A percentile compares a stretch with the other conserved stretches of the same genome.
Evolutionary conservation across 2,888 invertebrate species (phyloP).

Genomic region (Microctonus aethiopoides): DNA sequence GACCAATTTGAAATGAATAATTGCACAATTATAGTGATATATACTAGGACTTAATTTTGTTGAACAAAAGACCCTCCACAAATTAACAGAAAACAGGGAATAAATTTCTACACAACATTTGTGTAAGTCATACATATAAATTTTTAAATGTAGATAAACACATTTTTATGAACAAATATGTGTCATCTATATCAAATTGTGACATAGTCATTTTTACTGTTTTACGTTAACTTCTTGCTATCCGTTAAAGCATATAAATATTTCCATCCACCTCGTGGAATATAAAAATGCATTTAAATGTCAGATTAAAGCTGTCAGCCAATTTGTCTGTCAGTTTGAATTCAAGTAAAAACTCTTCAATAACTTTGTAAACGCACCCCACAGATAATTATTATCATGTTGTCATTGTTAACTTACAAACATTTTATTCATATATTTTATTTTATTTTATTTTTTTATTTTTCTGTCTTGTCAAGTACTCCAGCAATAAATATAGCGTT

Average conservation of each 20-base stretch:
- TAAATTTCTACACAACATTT: neutral
- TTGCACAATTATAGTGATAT: conserved; percentile 26
- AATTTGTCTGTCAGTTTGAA: neutral
- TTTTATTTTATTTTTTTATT: neutral
- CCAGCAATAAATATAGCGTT: neutral
- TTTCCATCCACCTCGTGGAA: neutral
- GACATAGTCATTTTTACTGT: neutral
- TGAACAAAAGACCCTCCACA: conserved; percentile 22
- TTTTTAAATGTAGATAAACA: neutral
- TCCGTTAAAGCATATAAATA: neutral
- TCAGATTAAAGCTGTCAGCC: neutral
- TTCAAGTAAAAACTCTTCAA: neutral
- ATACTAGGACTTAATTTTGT: conserved; percentile 22
- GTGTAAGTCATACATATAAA: neutral
- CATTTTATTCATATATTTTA: neutral
- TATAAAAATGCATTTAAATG: neutral
- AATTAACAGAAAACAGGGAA: neutral
- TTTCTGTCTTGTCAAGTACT: neutral
- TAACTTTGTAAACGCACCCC: neutral
- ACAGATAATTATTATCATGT: neutral
- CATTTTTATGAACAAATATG: neutral
- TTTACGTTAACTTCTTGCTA: neutral
- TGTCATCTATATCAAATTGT: no score
- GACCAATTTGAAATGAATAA: conserved; percentile 28
- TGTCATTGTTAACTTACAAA: neutral